Percentiles rank a stretch among this genome's conserved stretches.
phyloP scores from a whole-genome alignment of 2,888 invertebrate species.

The Idaea straminata region DNA sequence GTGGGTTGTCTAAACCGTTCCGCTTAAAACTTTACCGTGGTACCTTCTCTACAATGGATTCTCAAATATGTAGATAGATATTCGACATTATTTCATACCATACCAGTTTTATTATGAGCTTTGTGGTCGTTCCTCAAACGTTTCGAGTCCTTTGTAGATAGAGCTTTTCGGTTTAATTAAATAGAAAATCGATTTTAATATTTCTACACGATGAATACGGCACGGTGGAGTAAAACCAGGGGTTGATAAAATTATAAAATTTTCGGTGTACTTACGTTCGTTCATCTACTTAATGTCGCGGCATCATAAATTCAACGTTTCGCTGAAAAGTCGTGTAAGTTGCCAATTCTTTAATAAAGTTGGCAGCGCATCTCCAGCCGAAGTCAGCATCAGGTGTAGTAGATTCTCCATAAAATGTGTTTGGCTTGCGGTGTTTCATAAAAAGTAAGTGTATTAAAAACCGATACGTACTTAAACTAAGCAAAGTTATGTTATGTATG shows the following conservation, averaged over 20 bases:
- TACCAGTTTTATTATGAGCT: constrained; percentile 37
- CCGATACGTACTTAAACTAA: constrained; percentile 24
- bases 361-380: constrained; percentile 12
- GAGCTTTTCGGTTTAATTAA: constrained; percentile 42
- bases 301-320: constrained; percentile 23
- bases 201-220: constrained; percentile 20
- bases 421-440: constrained; percentile 20
- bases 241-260: constrained; percentile 23
- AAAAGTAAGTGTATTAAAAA: constrained; percentile 26
- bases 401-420: constrained; percentile 7
- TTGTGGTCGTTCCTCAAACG: constrained; percentile 41
- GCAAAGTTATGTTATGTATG: constrained; percentile 10
- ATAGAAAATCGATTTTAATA: constrained; percentile 22
- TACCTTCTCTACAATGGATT: constrained; percentile 32
- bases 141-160: constrained; percentile 38
- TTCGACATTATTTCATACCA: constrained; percentile 29
- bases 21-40: constrained; percentile 25
- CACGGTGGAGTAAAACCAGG: constrained; percentile 8
- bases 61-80: constrained; percentile 28
- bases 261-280: constrained; percentile 3
- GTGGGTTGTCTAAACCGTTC: constrained; percentile 21
- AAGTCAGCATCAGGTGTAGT: constrained; percentile 18
- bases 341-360: constrained; percentile 26
- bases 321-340: constrained; percentile 21
- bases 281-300: constrained; percentile 17